phyloP scores from a whole-genome alignment of 92 coral and sea anemone genomes.

The Porites cylindrica region DNA sequence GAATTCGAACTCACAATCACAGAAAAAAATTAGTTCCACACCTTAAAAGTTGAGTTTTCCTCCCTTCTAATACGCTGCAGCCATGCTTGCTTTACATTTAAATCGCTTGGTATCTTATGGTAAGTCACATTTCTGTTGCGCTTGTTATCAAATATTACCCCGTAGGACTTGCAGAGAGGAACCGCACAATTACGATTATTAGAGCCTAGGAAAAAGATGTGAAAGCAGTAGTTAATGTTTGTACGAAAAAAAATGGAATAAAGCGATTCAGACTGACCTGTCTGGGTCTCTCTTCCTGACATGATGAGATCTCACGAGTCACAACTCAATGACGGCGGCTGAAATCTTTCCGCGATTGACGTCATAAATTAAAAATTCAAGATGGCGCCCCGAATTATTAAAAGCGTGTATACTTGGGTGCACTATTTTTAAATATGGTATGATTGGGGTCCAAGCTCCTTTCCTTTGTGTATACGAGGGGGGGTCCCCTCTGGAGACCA shows the following conservation, averaged over 20 bases:
- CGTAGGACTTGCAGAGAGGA: conserved; percentile 2
- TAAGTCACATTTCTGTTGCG: conserved; percentile 18
- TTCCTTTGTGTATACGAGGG: too few relatives aligned
- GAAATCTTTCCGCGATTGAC: too few relatives aligned
- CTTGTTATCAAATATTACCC: not conserved
- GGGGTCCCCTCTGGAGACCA: too few relatives aligned
- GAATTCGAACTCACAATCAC: not conserved
- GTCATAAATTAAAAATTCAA: too few relatives aligned
- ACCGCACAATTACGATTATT: conserved; percentile 33
- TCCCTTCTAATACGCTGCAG: not conserved
- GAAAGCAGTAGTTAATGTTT: not conserved
- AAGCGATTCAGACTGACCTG: not conserved
- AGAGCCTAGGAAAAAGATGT: not conserved
- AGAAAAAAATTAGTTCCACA: not conserved
- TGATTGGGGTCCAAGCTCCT: too few relatives aligned
- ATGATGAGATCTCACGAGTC: not conserved
- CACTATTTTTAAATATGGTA: too few relatives aligned
- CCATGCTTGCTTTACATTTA: not conserved
- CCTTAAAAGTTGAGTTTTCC: not conserved
- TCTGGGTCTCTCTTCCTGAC: conserved; percentile 3
- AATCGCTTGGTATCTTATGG: conserved; percentile 33
- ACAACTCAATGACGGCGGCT: too few relatives aligned
- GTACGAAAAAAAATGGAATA: not conserved
- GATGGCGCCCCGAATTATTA: too few relatives aligned
- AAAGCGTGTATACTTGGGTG: too few relatives aligned